Base-by-base conservation (phyloP, 2,888 invertebrate species). In the Nasonia oneida region DNA sequence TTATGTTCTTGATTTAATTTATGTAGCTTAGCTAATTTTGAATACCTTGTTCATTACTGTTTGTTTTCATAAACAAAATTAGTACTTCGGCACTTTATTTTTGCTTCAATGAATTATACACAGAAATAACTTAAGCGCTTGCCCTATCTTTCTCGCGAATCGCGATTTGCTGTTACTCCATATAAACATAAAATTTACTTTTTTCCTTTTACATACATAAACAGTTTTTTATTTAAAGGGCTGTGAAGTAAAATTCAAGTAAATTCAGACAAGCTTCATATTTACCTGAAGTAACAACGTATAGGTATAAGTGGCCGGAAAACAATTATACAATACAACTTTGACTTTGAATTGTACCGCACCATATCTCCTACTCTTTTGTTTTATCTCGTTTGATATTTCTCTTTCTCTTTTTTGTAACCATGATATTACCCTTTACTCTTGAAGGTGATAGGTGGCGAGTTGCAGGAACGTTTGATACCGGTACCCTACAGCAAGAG, bases 401-500 rank as follows among this genome's bases (percentile, higher is more conserved):
- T 86, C 83, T 85, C 70, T 83, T 64, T 83, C 77, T 86, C 53
- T 83, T 86, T 87, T 86, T 93, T 93, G 92, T 93, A 94, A 93
- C 96, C 96, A 96, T 96, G 96, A 96, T 96, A 96, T 96, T 96
- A 95, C 96, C 96, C 95, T 97, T 97, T 97, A 96, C 96, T 97
- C 96, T 97, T 97, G 96, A 98, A 99, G 99, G 98, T 99, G 97
- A 99, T 99, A 97, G 98, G 98, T 97, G 99, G 99, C 96, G 98
- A 98, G 96, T 98, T 98, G 96, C 98, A 98, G 97, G 98, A 98
- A 96, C 98, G 98, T 96, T 98, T 99, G 97, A 98, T 99, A 95
- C 98, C 99, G 95, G 98, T 99, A 95, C 99, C 98, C 95, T 98
- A 98, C 97, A 98, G 98, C 98, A 98, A 98, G 97, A 98, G 98